Evolutionary conservation across 2,113 vertebrate genomes (phyloP).

Genomic region (Alaudala cheleensis): DNA sequence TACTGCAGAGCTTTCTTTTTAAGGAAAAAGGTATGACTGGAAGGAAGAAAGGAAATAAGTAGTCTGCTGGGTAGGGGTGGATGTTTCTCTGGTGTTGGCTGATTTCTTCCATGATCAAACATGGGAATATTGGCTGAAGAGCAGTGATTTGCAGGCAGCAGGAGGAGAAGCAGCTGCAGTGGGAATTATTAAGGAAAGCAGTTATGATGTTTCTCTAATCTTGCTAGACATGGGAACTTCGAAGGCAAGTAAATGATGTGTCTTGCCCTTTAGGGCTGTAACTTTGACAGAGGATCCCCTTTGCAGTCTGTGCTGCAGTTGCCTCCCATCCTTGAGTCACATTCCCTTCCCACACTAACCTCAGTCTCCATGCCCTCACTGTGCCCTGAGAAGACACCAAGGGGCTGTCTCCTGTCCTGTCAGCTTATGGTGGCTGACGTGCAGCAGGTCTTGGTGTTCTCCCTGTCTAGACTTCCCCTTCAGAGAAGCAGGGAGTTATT

Average conservation of each 20-base stretch:
- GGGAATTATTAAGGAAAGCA: background rate
- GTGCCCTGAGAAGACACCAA: background rate
- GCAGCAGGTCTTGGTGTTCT: background rate
- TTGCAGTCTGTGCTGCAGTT: background rate
- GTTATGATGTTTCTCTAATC: background rate
- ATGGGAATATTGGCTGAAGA: background rate
- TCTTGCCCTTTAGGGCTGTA: background rate
- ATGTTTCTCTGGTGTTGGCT: background rate
- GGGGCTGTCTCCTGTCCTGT: background rate
- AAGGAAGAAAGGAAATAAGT: background rate
- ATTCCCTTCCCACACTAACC: rapidly evolving
- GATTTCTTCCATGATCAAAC: background rate
- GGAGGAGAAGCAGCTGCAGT: background rate
- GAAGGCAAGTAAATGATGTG: background rate
- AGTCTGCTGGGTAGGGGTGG: background rate
- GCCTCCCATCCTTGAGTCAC: background rate
- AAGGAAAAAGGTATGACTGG: background rate
- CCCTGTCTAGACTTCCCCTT: background rate
- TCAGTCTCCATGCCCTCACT: background rate
- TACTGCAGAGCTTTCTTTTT: background rate
- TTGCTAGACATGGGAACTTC: background rate
- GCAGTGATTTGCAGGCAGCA: background rate
- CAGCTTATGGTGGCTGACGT: background rate
- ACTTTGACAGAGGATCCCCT: background rate
- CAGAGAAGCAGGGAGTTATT: background rate